A percentile compares a stretch with the other conserved stretches of the same genome.
Evolutionary conservation across 2,888 invertebrate species (phyloP).

Genomic region (Tortricodes alternella): DNA sequence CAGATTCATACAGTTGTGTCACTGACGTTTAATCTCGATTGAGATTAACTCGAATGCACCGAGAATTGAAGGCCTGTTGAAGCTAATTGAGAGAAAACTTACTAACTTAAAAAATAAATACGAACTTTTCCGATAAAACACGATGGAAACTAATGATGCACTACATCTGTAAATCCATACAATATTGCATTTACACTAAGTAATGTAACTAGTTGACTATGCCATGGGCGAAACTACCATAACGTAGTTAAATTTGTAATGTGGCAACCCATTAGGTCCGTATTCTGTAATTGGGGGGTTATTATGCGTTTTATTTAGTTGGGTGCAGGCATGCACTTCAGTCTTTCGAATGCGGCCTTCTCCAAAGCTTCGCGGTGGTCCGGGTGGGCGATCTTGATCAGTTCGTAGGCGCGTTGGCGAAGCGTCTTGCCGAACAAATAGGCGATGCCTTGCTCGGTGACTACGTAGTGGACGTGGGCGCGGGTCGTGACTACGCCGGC

Average conservation of each 20-base stretch:
- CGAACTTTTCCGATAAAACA: no score
- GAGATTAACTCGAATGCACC: no score
- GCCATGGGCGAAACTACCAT: conserved; percentile 27
- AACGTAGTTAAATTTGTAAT: conserved; percentile 24
- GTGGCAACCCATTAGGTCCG: conserved; percentile 34
- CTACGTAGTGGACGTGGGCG: conserved; percentile 96
- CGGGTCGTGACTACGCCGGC: conserved; percentile 97
- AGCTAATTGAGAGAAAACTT: no score
- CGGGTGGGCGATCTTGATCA: conserved; percentile 95
- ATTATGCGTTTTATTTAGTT: conserved; percentile 47
- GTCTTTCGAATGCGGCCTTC: conserved; percentile 92
- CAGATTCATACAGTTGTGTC: no score
- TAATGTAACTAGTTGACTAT: conserved; percentile 11
- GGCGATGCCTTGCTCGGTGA: conserved; percentile 96
- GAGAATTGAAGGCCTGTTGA: no score
- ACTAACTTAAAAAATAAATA: no score
- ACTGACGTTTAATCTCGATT: no score
- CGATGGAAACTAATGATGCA: no score
- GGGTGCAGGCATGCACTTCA: conserved; percentile 89
- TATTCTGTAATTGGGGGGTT: conserved; percentile 6
- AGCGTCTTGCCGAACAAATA: conserved; percentile 94
- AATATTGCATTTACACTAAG: background rate
- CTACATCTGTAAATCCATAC: background rate
- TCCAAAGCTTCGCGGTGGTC: conserved; percentile 92
- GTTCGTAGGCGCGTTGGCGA: conserved; percentile 93